Conservation (phyloP, 2,888 invertebrate genomes). For the Spodoptera littoralis region DNA sequence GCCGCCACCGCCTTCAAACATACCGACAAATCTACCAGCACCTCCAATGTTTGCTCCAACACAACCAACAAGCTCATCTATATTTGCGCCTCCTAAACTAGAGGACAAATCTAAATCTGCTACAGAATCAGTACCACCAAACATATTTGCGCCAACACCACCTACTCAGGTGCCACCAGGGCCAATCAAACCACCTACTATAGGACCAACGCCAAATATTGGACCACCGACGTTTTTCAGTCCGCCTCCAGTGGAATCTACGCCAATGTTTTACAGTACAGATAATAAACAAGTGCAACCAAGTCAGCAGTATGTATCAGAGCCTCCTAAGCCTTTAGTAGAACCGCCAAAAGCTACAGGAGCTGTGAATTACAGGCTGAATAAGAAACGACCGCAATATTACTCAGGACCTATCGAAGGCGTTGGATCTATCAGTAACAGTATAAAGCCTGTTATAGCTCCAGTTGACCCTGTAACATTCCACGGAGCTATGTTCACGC, state of each 20-base stretch:
- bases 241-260: slow-evolving; percentile 21
- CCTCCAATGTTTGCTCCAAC: slow-evolving; percentile 17
- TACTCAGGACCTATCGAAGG: slow-evolving; percentile 86
- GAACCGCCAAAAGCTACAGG: slow-evolving; percentile 79
- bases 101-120: slow-evolving; percentile 9
- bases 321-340: slow-evolving; percentile 64
- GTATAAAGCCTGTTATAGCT: slow-evolving; percentile 74
- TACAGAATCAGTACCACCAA: slow-evolving; percentile 13
- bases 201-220: slow-evolving; percentile 5
- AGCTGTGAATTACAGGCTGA: slow-evolving; percentile 77
- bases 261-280: slow-evolving; percentile 60
- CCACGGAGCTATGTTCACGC: slow-evolving; percentile 76
- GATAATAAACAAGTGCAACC: slow-evolving; percentile 24
- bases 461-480: slow-evolving; percentile 65
- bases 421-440: slow-evolving; percentile 79
- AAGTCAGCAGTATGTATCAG: slow-evolving; percentile 33
- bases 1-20: slow-evolving; percentile 7
- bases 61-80: slow-evolving; percentile 16
- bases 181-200: slow-evolving; percentile 8
- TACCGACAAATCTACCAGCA: no score
- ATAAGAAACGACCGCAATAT: slow-evolving; percentile 82
- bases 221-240: slow-evolving; percentile 14
- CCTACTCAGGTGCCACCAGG: slow-evolving; percentile 17
- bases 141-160: slow-evolving; percentile 19
- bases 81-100: neutral